Evolutionary conservation across 2,797 vertebrate genomes (phyloP), one percentile per base, ranked within the genome.

Genomic region (Sebastes reedi): DNA sequence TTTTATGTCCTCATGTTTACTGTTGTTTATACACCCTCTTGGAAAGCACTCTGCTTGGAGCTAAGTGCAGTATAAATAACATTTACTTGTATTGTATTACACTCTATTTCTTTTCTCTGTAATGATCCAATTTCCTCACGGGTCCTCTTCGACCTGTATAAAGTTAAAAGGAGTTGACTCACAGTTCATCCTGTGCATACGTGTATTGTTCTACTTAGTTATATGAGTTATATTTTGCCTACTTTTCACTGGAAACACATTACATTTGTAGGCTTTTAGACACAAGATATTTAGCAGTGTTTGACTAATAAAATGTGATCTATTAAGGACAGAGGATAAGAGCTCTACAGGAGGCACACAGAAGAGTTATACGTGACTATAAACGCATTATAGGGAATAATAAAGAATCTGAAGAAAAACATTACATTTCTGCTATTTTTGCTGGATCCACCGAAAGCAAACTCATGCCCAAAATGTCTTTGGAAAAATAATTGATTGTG

Each of bases 1-100:
- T 83, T 87, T 85, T 77, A 83, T 89, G 79, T 83, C 68, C 64
- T 78, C 1, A 2, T 76, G 50, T 84, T 86, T 76, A 64, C 32
- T 71, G 60, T 65, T 79, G 67, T 84, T 88, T 80, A 76, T 87
- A 73, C 62, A 55, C 69, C 62, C 68, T 58, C 68, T 79, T 61
- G 25, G 30, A 71, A 32, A 80, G 67, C 54, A 42, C 32, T 73
- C 66, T 60, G 60, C 73, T 67, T 25, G 18, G 27, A 75, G 68
- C 39, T 65, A 79, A 83, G 64, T 59, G 75, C 50, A 76, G 22
- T 46, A 73, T 81, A 79, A 79, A 79, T 74, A 72, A 67, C 65
- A 30, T 79, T 79, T 79, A 67, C 32, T 50, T 8, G 11, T 61
- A 66, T 79, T 69, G 13, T 73, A 62, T 81, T 75, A 14, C 52